Evolutionary conservation across 2,888 invertebrate species (phyloP), one percentile per base, ranked within the genome.

Genomic region (Tethea ocularis): DNA sequence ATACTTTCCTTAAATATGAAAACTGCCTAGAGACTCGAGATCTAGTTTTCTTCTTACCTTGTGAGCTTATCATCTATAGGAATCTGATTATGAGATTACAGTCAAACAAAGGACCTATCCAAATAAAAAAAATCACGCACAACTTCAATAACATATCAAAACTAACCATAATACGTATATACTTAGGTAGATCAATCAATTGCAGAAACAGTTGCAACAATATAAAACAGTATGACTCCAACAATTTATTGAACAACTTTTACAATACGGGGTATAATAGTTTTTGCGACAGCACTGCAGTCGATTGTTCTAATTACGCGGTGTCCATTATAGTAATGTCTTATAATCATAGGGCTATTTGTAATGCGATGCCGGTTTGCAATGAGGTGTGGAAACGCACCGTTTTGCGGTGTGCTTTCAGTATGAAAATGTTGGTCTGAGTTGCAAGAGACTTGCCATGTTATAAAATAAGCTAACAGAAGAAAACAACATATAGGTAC

Each of bases 321-420:
- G 86, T 82, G 79, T 84, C 54, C 86, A 90, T 91, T 89, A 90
- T 80, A 59, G 72, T 90, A 89, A 91, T 91, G 86, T 74, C 83
- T 79, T 87, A 86, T 91, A 91, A 91, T 91, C 85, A 85, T 84
- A 78, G 84, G 80, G 83, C 81, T 64, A 89, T 91, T 91, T 90
- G 87, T 90, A 87, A 86, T 79, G 76, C 84, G 74, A 77, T 78
- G 84, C 78, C 83, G 82, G 81, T 74, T 83, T 78, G 80, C 90
- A 87, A 88, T 89, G 90, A 91, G 88, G 89, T 91, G 90, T 89
- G 83, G 91, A 89, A 89, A 89, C 85, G 78, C 79, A 81, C 81
- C 86, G 86, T 84, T 91, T 89, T 89, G 89, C 79, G 88, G 85
- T 84, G 77, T 68, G 70, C 84, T 87, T 84, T 84, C 84, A 81